Evolutionary conservation across 2,113 vertebrate genomes (phyloP).

Genomic region (Percina caprodes): DNA sequence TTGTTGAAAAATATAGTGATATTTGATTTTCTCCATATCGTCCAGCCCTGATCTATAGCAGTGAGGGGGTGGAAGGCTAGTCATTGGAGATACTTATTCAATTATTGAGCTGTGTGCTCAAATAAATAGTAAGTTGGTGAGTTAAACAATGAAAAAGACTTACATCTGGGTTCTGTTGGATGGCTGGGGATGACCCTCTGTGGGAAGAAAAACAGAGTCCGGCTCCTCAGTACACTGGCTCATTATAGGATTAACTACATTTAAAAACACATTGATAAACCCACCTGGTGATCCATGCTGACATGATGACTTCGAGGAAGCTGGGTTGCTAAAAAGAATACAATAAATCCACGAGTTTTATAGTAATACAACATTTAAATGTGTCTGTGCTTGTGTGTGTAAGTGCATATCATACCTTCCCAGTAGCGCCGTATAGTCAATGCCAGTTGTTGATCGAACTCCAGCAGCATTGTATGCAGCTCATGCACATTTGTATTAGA

Average conservation of each 20-base stretch:
- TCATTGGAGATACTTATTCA: not conserved
- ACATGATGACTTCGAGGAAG: fast-evolving
- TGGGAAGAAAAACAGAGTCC: slow-evolving; percentile 12
- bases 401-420: slow-evolving; percentile 23
- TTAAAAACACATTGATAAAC: slow-evolving; percentile 19
- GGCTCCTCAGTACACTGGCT: not conserved
- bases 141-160: not conserved
- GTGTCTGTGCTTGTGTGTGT: not conserved
- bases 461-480: slow-evolving; percentile 7
- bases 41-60: not conserved
- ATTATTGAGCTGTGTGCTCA: not conserved
- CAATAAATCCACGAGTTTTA: not conserved
- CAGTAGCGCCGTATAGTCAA: not conserved
- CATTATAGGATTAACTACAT: not conserved
- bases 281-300: slow-evolving; percentile 52
- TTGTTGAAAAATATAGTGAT: too few relatives aligned
- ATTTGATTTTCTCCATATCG: too few relatives aligned
- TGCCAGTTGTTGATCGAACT: slow-evolving; percentile 64
- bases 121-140: not conserved
- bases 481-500: slow-evolving; percentile 44
- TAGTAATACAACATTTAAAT: not conserved
- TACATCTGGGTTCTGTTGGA: slow-evolving; percentile 6
- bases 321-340: not conserved
- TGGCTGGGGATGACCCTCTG: slow-evolving; percentile 4
- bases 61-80: too few relatives aligned